Conservation (phyloP, 2,888 invertebrate genomes). For the Melanotus villosus region DNA sequence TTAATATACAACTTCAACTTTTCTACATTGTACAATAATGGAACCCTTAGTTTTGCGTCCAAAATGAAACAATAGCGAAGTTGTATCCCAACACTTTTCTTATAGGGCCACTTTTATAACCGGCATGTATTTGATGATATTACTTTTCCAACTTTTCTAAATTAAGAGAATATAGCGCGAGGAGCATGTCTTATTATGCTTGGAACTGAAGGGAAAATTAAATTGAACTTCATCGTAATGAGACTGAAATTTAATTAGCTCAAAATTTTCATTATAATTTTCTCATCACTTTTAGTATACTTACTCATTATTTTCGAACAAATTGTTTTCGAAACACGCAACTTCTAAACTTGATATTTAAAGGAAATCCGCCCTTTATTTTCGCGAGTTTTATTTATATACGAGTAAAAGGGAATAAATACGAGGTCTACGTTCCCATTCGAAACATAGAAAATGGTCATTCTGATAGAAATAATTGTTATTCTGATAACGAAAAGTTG, state of each 20-base stretch:
- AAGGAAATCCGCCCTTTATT: neutral
- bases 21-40: slow-evolving; percentile 29
- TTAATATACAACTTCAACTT: slow-evolving; percentile 35
- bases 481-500: slow-evolving; percentile 30
- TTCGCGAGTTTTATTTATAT: neutral
- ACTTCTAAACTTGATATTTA: neutral
- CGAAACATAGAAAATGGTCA: neutral
- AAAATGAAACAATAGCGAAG: slow-evolving; percentile 35
- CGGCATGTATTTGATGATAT: slow-evolving; percentile 32
- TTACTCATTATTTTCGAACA: slow-evolving; percentile 8
- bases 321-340: neutral
- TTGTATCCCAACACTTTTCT: slow-evolving; percentile 27
- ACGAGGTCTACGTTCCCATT: neutral
- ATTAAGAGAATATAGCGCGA: slow-evolving; percentile 26
- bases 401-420: neutral
- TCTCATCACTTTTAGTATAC: slow-evolving; percentile 16
- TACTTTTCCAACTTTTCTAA: slow-evolving; percentile 29
- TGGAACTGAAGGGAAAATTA: slow-evolving; percentile 19
- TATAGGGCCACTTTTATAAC: slow-evolving; percentile 29
- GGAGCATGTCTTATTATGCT: slow-evolving; percentile 21
- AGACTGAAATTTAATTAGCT: slow-evolving; percentile 24
- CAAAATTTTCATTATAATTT: slow-evolving; percentile 23
- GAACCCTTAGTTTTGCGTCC: slow-evolving; percentile 30
- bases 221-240: slow-evolving; percentile 23
- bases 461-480: slow-evolving; percentile 21